These are phyloP conservation scores for Cantharis nigra DNA, from an alignment of 2,888 invertebrate species.

Conservation along the genomic window DNA sequence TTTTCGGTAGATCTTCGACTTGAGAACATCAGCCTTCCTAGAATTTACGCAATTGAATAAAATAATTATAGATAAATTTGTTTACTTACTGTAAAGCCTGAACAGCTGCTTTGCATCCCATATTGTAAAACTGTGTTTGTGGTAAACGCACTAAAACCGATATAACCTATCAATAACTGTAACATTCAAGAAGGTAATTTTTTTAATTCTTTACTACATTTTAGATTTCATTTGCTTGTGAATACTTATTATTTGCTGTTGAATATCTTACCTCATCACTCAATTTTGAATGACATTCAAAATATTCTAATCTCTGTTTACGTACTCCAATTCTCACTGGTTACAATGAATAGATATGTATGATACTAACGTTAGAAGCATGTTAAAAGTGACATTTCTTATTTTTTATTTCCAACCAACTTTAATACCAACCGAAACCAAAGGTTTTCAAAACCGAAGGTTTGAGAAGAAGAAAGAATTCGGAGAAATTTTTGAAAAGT, in stretches of 20 bases:
- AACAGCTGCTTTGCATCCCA: conserved; percentile 77
- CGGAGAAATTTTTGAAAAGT: too few species aligned
- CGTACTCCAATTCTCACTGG: neutral
- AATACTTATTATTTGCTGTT: neutral
- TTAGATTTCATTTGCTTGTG: neutral
- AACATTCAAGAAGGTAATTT: neutral
- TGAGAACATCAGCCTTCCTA: conserved; percentile 77
- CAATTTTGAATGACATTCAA: neutral
- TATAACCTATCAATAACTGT: neutral
- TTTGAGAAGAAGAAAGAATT: too few species aligned
- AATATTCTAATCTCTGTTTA: neutral
- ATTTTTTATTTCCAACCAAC: too few species aligned
- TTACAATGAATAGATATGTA: neutral
- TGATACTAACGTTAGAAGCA: too few species aligned
- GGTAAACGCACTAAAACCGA: neutral
- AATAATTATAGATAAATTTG: neutral
- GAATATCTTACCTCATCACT: neutral
- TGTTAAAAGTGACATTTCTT: too few species aligned
- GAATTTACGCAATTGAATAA: conserved; percentile 3
- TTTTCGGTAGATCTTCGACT: conserved; percentile 69
- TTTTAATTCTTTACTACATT: neutral
- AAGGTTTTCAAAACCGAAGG: too few species aligned
- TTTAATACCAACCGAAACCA: too few species aligned
- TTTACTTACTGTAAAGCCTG: conserved; percentile 71
- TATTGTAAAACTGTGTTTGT: conserved; percentile 43